Evolutionary conservation across 2,113 vertebrate genomes (phyloP).

Genomic region (Cricetomys ansorgei): DNA sequence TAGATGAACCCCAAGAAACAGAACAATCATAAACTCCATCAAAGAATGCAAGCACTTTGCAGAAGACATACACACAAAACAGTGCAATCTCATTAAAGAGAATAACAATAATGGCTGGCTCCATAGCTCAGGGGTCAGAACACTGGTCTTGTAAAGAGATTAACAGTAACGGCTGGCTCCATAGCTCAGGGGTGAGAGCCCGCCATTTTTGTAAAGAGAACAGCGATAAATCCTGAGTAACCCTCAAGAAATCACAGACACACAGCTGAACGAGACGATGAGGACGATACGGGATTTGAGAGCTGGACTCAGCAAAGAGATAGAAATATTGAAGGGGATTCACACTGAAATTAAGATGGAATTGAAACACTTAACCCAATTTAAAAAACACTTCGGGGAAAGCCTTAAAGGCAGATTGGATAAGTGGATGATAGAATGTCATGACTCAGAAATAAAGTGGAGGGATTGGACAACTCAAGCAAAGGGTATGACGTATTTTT

Average conservation of each 20-base stretch:
- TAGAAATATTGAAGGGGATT: background rate
- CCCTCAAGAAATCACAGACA: background rate
- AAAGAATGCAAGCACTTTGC: background rate
- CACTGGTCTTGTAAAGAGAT: no score
- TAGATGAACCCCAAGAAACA: background rate
- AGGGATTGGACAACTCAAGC: background rate
- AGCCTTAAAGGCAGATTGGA: background rate
- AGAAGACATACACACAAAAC: background rate
- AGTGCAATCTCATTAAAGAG: background rate
- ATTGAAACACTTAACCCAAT: background rate
- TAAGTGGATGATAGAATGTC: background rate
- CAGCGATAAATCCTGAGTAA: background rate
- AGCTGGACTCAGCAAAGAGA: background rate
- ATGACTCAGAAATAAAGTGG: background rate
- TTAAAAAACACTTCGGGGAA: background rate
- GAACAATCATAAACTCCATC: background rate
- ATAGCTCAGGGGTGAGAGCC: no score
- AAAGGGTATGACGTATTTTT: background rate
- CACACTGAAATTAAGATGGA: background rate
- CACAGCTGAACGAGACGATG: background rate
- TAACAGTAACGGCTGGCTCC: no score
- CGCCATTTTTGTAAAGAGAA: no score
- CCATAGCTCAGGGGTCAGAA: no score
- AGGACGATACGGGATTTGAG: background rate
- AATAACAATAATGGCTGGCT: no score